phyloP scores from a whole-genome alignment of 2,888 invertebrate species.

The Liposcelis brunnea region DNA sequence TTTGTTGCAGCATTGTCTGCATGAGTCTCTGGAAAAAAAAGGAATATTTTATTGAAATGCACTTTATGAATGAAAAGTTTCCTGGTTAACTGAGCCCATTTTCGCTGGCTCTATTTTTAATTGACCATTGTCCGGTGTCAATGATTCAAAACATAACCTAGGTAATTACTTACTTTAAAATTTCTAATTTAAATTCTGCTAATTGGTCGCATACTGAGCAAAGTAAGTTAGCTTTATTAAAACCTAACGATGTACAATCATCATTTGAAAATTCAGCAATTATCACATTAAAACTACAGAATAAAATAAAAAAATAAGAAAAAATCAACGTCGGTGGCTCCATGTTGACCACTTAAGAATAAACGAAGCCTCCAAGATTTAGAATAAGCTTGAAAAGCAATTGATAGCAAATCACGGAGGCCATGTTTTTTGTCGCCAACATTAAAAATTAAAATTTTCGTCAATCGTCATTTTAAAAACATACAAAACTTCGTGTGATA shows the following conservation, averaged over 20 bases:
- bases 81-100: neutral
- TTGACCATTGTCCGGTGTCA: constrained; percentile 3
- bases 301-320: constrained; percentile 5
- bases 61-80: constrained; percentile 6
- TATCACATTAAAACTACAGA: constrained; percentile 17
- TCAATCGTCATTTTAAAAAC: too few relatives aligned
- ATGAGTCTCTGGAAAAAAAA: constrained; percentile 35
- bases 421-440: too few relatives aligned
- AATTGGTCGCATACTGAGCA: constrained; percentile 82
- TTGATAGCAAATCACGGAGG: too few relatives aligned
- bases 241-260: constrained; percentile 72
- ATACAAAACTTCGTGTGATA: too few relatives aligned
- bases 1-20: constrained; percentile 63
- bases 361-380: neutral
- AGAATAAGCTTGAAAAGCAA: too few relatives aligned
- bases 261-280: constrained; percentile 48
- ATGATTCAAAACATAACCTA: neutral
- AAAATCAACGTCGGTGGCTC: neutral
- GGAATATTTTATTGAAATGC: constrained; percentile 1
- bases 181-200: constrained; percentile 50
- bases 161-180: constrained; percentile 33
- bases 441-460: too few relatives aligned
- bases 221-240: constrained; percentile 65
- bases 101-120: constrained; percentile 4
- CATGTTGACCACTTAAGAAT: neutral